Evolutionary conservation across 1,140 invertebrate species (phyloP).

Genomic region (Papilio polyxenes): DNA sequence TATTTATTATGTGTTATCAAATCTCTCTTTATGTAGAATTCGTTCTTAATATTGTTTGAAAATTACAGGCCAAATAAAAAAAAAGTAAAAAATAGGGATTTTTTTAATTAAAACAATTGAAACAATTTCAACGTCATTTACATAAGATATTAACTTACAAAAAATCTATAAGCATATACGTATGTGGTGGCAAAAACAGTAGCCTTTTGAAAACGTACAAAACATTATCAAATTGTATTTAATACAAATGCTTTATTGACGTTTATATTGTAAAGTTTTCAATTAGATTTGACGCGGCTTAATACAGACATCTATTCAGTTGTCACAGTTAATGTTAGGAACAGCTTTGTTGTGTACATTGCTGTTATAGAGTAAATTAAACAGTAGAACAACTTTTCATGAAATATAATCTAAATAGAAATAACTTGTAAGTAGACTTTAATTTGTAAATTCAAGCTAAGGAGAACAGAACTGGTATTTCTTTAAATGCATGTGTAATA

Average conservation of each 20-base stretch:
- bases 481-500: neutral
- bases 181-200: neutral
- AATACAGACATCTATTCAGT: constrained; percentile 26
- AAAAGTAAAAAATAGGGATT: no score
- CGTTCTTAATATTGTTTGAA: no score
- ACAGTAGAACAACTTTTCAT: constrained; percentile 4
- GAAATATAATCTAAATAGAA: neutral
- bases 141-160: neutral
- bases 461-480: neutral
- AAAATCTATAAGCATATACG: neutral
- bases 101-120: no score
- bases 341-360: constrained; percentile 10
- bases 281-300: constrained; percentile 24
- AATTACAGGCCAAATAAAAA: no score
- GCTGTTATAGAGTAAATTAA: neutral
- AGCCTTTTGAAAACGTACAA: neutral
- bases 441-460: neutral
- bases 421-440: neutral
- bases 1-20: no score
- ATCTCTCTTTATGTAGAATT: no score
- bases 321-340: constrained; percentile 16
- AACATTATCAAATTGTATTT: neutral
- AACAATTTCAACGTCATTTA: neutral
- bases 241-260: neutral
- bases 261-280: constrained; percentile 21